Evolutionary conservation across 2,797 vertebrate genomes (phyloP).

Genomic region (Synanceia verrucosa): DNA sequence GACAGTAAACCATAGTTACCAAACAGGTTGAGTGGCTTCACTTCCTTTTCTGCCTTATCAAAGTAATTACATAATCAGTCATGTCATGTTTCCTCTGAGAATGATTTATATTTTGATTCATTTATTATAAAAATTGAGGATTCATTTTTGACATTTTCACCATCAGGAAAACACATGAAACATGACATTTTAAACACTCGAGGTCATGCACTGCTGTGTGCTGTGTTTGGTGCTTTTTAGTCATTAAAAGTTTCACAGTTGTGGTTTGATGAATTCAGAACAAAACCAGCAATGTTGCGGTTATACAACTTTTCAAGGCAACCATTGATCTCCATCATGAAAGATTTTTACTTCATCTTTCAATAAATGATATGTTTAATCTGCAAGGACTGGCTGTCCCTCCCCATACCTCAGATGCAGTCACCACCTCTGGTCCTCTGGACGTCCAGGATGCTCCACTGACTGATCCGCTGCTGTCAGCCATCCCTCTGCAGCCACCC

Average conservation of each 20-base stretch:
- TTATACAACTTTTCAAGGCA: not conserved
- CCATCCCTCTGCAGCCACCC: conserved; percentile 87
- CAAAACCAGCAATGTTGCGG: not conserved
- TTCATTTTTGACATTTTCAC: not conserved
- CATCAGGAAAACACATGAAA: not conserved
- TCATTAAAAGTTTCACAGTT: not conserved
- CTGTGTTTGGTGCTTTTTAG: not conserved
- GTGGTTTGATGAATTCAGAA: not conserved
- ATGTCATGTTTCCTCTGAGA: not conserved
- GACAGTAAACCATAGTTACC: not conserved
- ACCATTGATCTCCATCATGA: not conserved
- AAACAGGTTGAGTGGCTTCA: not conserved
- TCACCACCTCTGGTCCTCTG: not conserved
- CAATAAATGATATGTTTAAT: not conserved
- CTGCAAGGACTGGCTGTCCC: not conserved
- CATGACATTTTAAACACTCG: not conserved
- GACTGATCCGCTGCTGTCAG: conserved; percentile 78
- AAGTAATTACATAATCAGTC: not conserved
- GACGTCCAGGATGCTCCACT: conserved; percentile 67
- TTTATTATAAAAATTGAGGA: not conserved
- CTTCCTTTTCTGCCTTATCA: not conserved
- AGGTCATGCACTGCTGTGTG: not conserved
- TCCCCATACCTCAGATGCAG: conserved; percentile 20
- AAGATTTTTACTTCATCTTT: not conserved
- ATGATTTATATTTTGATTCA: not conserved